Percentiles rank a stretch among this genome's conserved stretches.
phyloP scores from a whole-genome alignment of 2,888 invertebrate species.

The Pseudococcus viburni region DNA sequence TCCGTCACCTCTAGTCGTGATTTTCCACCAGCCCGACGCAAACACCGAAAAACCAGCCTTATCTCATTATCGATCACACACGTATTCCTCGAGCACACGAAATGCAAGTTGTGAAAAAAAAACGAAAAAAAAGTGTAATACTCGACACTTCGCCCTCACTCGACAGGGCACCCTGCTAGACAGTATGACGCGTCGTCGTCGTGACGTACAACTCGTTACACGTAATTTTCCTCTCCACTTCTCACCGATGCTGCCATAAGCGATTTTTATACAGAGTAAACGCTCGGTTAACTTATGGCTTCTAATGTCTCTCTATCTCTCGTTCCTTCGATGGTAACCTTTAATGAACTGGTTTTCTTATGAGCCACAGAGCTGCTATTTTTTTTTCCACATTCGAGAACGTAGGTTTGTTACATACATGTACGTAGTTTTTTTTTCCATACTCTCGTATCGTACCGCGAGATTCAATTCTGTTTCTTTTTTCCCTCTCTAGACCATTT shows the following conservation, averaged over 20 bases:
- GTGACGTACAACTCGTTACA: constrained; percentile 36
- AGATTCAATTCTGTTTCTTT: not conserved
- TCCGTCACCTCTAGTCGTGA: not conserved
- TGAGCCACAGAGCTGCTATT: not conserved
- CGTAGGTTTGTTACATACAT: constrained; percentile 3
- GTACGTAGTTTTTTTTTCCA: not conserved
- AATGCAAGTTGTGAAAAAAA: not conserved
- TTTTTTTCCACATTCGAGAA: not conserved
- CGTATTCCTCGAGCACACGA: not conserved
- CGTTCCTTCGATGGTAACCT: constrained; percentile 3
- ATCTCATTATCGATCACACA: constrained; percentile 10
- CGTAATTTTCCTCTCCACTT: not conserved
- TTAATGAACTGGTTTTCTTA: constrained; percentile 33
- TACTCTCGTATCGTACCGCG: not conserved
- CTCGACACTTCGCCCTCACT: not conserved
- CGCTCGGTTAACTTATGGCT: not conserved
- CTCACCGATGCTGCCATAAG: not conserved
- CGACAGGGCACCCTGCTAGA: constrained; percentile 25
- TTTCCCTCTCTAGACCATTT: not conserved
- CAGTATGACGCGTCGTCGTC: constrained; percentile 40
- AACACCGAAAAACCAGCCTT: not conserved
- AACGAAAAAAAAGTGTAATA: constrained; percentile 22
- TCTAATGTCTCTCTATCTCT: not conserved
- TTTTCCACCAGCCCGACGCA: not conserved
- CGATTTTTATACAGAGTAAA: not conserved